Percentiles rank a stretch among this genome's conserved stretches.
Evolutionary conservation across 2,888 invertebrate genomes (phyloP).

Genomic region (Hydriomena furcata): DNA sequence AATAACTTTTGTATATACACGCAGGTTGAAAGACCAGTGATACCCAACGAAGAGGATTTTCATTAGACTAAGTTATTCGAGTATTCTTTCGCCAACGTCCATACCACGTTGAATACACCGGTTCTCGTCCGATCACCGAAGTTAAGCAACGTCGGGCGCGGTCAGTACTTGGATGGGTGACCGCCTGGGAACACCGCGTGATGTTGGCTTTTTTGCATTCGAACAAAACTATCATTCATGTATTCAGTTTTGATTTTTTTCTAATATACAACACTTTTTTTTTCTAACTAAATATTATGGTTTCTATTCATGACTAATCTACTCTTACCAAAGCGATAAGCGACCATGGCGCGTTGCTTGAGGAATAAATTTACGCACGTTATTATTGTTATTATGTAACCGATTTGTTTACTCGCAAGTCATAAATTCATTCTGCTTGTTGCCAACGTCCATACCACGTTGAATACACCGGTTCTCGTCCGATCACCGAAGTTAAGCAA

Average conservation of each 20-base stretch:
- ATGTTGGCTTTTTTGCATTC: slow-evolving; percentile 34
- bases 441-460: slow-evolving; percentile 65
- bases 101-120: slow-evolving; percentile 69
- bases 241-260: no score
- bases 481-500: slow-evolving; percentile 76
- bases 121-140: slow-evolving; percentile 78
- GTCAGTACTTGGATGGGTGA: slow-evolving; percentile 67
- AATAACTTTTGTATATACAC: not conserved
- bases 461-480: slow-evolving; percentile 75
- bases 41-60: no score
- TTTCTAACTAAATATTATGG: no score
- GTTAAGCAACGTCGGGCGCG: slow-evolving; percentile 74
- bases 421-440: slow-evolving; percentile 6
- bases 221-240: no score
- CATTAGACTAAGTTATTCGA: no score
- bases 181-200: slow-evolving; percentile 65
- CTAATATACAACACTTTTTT: no score
- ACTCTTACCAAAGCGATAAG: no score
- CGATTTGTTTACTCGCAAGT: no score
- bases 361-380: no score
- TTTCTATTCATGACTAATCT: no score
- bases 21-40: slow-evolving; percentile 88
- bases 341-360: no score
- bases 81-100: slow-evolving; percentile 52
- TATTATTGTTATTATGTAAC: no score